Base-by-base conservation (phyloP, 2,888 invertebrate genomes). In the Orthosia incerta region DNA sequence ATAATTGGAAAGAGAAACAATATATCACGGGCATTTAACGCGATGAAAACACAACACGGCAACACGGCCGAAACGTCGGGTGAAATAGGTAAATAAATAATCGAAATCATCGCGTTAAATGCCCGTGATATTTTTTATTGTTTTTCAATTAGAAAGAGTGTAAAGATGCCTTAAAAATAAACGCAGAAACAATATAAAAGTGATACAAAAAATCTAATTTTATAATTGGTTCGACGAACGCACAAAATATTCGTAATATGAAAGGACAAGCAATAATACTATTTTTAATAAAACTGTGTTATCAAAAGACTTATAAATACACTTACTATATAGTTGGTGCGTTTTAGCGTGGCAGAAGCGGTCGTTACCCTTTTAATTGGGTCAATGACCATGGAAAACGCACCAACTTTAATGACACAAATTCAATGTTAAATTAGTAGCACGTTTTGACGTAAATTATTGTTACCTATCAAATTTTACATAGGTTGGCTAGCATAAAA, bases 231-330 rank as follows among this genome's bases (percentile, higher is more conserved):
- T 31, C 51, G 45, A 39, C 20, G 13, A 50, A 57, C 23, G 57
- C 69, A 67, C 66, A 82, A 56, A 66, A 61, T 18, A 76, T 64
- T 53, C 16, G 16, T 50, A 4, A 16, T 59, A 39, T 39, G 9
- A 31, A 26, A 55, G 13, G n/a, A 23, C 18, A 31, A 23, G 50
- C 12, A 46, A 53, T 63, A 48, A 13, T 75, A 23, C 48, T 39
- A n/a, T n/a, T 50, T 5, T 26, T n/a, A 63, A 18, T 23, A 23
- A 53, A 16, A 31, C 9, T 59, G 46, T 60, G 16, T 20, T 68
- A 48, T 13, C 4, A 23, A 67, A 59, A 45, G 1, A 23, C 9
- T 45, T 68, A 11, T 13, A 18, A 23, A 4, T 23, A 65, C 18
- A 23, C 20, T 23, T 2, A 59, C n/a, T 13, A n/a, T n/a, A n/a